These are phyloP conservation scores for Piscicola geometra DNA, from an alignment of 2,888 invertebrate species.

Conservation along the genomic window DNA sequence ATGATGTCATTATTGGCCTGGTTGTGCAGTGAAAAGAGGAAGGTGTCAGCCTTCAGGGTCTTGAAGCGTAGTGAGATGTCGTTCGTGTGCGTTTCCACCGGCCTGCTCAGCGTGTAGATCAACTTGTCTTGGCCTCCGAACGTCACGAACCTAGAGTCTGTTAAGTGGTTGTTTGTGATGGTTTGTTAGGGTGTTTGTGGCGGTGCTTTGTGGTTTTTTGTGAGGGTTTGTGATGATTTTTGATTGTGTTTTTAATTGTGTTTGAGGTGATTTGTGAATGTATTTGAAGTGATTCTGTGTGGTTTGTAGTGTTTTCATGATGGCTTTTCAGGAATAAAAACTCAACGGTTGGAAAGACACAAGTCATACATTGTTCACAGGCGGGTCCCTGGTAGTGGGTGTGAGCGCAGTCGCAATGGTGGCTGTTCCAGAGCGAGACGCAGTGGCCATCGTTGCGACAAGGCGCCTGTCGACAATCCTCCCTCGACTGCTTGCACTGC, in stretches of 20 bases:
- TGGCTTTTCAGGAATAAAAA: too few relatives aligned
- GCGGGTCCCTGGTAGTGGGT: conserved; percentile 47
- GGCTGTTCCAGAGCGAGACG: conserved; percentile 46
- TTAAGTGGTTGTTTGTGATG: too few relatives aligned
- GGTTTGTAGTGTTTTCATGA: too few relatives aligned
- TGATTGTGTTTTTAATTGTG: too few relatives aligned
- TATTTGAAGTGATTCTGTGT: too few relatives aligned
- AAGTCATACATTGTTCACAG: conserved; percentile 42
- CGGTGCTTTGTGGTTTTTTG: too few relatives aligned
- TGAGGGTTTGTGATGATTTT: too few relatives aligned
- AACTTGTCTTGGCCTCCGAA: conserved; percentile 48
- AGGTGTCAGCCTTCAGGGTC: conserved; percentile 48
- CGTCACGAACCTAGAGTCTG: conserved; percentile 49
- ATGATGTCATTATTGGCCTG: conserved; percentile 45
- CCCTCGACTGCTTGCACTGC: conserved; percentile 43
- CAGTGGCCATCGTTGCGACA: conserved; percentile 50
- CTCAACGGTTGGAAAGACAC: too few relatives aligned
- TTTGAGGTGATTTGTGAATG: neutral
- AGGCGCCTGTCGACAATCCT: conserved; percentile 44
- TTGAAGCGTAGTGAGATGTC: conserved; percentile 54
- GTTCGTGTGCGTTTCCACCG: conserved; percentile 48
- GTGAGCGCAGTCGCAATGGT: conserved; percentile 51
- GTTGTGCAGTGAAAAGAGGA: conserved; percentile 50
- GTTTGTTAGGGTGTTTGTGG: neutral
- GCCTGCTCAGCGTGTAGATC: conserved; percentile 42